Evolutionary conservation across 2,113 vertebrate genomes (phyloP), one percentile per base, ranked within the genome.

Genomic region (Solenodon paradoxus): DNA sequence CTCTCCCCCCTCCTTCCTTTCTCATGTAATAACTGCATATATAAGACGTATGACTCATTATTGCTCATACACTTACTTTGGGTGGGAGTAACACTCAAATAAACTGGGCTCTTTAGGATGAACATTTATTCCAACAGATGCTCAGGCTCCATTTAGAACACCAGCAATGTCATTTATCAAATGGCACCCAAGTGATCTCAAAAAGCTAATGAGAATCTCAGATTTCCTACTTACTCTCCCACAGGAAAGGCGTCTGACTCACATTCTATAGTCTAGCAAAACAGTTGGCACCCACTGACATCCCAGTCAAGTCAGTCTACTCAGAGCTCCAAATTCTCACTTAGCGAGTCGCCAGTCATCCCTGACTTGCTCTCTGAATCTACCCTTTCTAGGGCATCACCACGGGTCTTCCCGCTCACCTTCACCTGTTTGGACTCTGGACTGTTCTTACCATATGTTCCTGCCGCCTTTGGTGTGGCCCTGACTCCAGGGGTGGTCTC

Each of bases 111-210:
- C 30, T 84, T 78, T n/a, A 40, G 10, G 59, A 59, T 30, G 22
- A 69, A 22, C 32, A 42, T 93, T 90, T 35, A 57, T 83, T 78
- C 59, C 10, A 28, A n/a, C 61, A 90, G 92, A 57, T 84, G 90
- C 84, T 81, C 32, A 59, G 45, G 28, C 35, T 75, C 71, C 51
- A 61, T 55, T 88, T 85, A 89, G 45, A 82, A 87, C 5, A 13
- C 22, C 26, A 40, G 30, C 66, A 47, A 30, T 63, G n/a, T 42
- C 53, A 30, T 97, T 95, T 82, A 72, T 96, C 85, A 88, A 64
- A 59, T 68, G 77, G n/a, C 47, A 88, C 91, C 93, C 47, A 40
- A 51, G 40, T 61, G 89, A 28, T 69, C 82, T 57, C 72, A 88
- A 66, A 72, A 85, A 94, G 42, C 74, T 82, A 61, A 88, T 57